Evolutionary conservation across 2,113 vertebrate species (phyloP), one percentile per base, ranked within the genome.

Genomic region (Plotosus lineatus): DNA sequence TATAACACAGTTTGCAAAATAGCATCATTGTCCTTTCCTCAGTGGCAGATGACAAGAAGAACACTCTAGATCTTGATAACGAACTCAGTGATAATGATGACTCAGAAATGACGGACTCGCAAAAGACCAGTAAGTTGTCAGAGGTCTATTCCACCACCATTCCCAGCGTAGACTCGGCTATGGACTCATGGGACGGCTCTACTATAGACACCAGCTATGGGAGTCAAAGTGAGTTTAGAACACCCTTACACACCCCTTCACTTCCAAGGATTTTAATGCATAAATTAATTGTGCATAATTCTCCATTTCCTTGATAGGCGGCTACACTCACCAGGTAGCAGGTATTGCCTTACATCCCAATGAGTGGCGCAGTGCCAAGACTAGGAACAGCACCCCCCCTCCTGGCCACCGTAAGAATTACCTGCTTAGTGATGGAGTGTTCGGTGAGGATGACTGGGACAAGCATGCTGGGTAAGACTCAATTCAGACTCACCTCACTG

Each of bases 141-240:
- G 93, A 97, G 85, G 92, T 96, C 0, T 96, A 95, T 87, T 96
- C 95, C 0, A 93, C 95, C 2, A 92, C 97, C 3, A 91, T 98
- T 72, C 96, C 96, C 65, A 98, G 97, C 0, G 92, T 97, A 73
- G 98, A 98, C 89, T 98, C 96, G 0, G 95, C 97, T n/a, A 90
- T 98, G 92, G 98, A 98, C 77, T 98, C 97, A 0, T 99, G 98
- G 97, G 96, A 97, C 21, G 94, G 97, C 71, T 97, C 95, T 0
- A 95, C 95, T 17, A 89, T 95, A 8, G 97, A 99, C n/a, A 90
- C 93, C 0, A 95, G 94, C 6, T 98, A 96, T 53, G 94, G 95
- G 88, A 97, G 94, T 86, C 96, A 97, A 90, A 94, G 96, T 97
- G 83, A 88, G 56, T 31, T 26, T 2, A 28, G 33, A 75, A 28